phyloP scores from a whole-genome alignment of 2,113 vertebrate genomes.

The Sylvicapra grimmia region DNA sequence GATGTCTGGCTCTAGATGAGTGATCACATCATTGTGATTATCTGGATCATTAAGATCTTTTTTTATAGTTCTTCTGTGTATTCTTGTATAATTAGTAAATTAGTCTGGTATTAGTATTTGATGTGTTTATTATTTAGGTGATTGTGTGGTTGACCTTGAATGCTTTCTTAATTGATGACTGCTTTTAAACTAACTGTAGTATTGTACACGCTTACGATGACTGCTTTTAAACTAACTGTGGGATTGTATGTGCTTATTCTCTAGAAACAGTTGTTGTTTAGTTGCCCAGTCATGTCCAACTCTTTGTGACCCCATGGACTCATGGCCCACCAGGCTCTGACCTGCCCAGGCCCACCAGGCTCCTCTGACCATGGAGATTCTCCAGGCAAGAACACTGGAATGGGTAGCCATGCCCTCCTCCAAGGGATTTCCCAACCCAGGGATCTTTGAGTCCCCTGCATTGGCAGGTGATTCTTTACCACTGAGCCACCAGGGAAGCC shows the following conservation, averaged over 20 bases:
- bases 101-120: not conserved
- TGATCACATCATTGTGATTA: not conserved
- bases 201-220: not conserved
- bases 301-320: not conserved
- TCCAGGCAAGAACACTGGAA: not conserved
- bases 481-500: not conserved
- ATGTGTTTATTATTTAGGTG: not conserved
- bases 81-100: not conserved
- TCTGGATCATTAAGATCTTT: not conserved
- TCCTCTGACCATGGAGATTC: not conserved
- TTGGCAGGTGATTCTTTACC: not conserved
- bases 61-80: not conserved
- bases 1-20: not conserved
- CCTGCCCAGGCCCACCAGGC: not conserved
- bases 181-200: not conserved
- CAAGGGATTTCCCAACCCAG: not conserved
- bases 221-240: not conserved
- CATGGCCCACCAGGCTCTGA: not conserved
- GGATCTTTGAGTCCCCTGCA: not conserved
- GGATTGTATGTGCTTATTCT: not conserved
- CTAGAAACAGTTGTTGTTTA: not conserved
- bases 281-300: not conserved
- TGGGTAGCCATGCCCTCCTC: not conserved
- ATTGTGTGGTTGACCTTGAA: not conserved
- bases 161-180: not conserved